phyloP scores from a whole-genome alignment of 2,797 vertebrate species.

The Scolopax bukidnonensis region DNA sequence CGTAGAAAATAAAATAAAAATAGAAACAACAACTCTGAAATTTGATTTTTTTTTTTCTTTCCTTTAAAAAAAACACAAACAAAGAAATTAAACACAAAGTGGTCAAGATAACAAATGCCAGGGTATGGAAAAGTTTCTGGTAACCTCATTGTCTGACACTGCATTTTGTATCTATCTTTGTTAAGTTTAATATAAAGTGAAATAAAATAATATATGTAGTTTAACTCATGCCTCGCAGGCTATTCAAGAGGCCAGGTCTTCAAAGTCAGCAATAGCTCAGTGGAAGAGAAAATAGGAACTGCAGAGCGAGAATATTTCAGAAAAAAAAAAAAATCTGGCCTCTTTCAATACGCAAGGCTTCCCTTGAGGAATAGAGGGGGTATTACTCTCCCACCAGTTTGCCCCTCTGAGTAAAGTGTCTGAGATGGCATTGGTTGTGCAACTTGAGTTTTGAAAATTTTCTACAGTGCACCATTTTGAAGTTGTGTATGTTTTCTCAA shows the following conservation, averaged over 20 bases:
- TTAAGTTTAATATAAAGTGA: neutral
- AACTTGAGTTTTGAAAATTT: neutral
- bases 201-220: neutral
- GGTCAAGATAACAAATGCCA: neutral
- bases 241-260: neutral
- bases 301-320: neutral
- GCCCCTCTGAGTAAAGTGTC: neutral
- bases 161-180: neutral
- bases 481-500: neutral
- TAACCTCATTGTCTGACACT: neutral
- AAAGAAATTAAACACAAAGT: neutral
- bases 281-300: neutral
- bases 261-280: neutral
- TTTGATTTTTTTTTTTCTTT: neutral
- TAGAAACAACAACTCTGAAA: neutral
- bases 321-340: neutral
- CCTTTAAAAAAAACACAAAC: neutral
- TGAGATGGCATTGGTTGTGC: neutral
- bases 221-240: neutral
- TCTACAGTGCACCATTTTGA: neutral
- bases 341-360: neutral
- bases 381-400: neutral
- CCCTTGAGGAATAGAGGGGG: neutral
- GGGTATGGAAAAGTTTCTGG: neutral
- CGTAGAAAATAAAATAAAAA: neutral